Percentiles rank a stretch among this genome's conserved stretches.
Evolutionary conservation across 2,797 vertebrate species (phyloP).

Genomic region (Sarcophilus harrisii): DNA sequence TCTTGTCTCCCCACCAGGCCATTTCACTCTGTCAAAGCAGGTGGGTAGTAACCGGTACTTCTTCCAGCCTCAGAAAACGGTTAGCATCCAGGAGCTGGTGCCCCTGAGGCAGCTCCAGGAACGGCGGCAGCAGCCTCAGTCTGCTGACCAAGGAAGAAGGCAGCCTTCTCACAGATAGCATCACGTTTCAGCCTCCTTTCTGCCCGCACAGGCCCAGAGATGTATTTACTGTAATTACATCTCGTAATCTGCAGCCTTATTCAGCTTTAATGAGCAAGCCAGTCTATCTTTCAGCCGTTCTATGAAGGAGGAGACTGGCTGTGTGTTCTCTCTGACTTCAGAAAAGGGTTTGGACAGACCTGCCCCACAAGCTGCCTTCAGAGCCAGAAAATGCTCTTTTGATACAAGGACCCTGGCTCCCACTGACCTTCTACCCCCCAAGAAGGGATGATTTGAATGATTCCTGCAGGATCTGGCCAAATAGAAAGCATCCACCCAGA

Average conservation of each 20-base stretch:
- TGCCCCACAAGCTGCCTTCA: not conserved
- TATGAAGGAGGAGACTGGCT: not conserved
- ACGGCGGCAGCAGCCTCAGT: not conserved
- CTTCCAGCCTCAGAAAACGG: not conserved
- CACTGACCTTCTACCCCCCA: too few species aligned
- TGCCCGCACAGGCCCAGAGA: not conserved
- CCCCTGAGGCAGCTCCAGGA: not conserved
- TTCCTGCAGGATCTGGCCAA: not conserved
- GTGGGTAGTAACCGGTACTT: not conserved
- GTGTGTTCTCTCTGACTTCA: not conserved
- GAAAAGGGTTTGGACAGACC: not conserved
- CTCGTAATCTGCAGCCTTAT: conserved; percentile 5
- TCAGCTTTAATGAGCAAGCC: conserved; percentile 22
- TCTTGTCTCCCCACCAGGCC: not conserved
- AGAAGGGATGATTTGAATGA: too few species aligned
- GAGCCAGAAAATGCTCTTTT: not conserved
- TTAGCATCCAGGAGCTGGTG: not conserved
- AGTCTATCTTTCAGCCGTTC: not conserved
- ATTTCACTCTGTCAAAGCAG: not conserved
- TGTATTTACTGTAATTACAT: not conserved
- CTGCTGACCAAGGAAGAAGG: conserved; percentile 2
- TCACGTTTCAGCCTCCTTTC: not conserved
- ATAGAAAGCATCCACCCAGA: not conserved
- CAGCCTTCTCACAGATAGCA: not conserved
- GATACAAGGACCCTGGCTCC: not conserved